phyloP scores from a whole-genome alignment of 2,888 invertebrate genomes.

The Ichneumon xanthorius region DNA sequence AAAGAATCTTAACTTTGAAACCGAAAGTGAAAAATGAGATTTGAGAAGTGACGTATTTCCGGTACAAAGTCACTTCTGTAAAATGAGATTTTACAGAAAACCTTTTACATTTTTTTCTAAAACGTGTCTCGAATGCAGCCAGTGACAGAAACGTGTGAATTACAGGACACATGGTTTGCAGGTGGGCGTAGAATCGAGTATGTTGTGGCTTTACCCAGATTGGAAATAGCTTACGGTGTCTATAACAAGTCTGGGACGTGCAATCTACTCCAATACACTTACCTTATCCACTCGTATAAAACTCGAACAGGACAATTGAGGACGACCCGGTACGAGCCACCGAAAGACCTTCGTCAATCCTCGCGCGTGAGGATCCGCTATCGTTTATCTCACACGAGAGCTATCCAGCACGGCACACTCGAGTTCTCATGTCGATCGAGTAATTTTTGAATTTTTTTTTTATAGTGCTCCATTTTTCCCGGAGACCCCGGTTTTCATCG shows the following conservation, averaged over 20 bases:
- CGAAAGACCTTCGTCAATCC: constrained; percentile 50
- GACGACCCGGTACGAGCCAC: not conserved
- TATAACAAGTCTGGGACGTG: not conserved
- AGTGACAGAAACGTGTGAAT: not conserved
- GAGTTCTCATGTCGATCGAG: too few relatives aligned
- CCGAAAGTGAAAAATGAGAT: too few relatives aligned
- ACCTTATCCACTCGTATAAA: constrained; percentile 35
- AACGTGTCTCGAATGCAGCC: too few relatives aligned
- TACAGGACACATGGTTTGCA: constrained; percentile 5
- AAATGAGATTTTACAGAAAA: too few relatives aligned
- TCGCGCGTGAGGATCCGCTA: constrained; percentile 8
- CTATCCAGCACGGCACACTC: not conserved
- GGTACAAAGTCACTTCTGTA: too few relatives aligned
- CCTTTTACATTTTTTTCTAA: too few relatives aligned
- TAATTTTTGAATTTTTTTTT: not conserved
- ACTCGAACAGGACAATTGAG: not conserved
- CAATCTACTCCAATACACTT: not conserved
- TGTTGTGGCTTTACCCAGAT: not conserved
- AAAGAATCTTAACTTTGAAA: too few relatives aligned
- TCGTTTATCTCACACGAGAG: not conserved
- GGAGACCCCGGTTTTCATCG: not conserved
- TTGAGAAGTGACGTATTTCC: too few relatives aligned
- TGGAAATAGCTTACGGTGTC: constrained; percentile 33
- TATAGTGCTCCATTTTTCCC: not conserved
- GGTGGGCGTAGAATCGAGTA: constrained; percentile 2